These are phyloP conservation scores for Trissolcus brochymenae DNA, from an alignment of 2,888 invertebrate genomes.

Conservation along the genomic window DNA sequence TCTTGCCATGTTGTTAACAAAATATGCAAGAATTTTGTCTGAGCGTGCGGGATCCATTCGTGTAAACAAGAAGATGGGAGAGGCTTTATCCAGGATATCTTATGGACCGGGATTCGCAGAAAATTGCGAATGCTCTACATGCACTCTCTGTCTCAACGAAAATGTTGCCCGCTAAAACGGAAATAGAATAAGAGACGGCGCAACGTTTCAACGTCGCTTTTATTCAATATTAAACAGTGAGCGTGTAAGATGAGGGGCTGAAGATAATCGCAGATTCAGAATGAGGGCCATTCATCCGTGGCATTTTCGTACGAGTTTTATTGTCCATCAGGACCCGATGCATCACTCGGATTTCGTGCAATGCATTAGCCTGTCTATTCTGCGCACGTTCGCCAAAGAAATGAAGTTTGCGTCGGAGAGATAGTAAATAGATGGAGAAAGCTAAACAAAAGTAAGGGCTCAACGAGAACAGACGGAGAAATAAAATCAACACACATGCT, in stretches of 20 bases:
- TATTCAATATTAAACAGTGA: slow-evolving; percentile 44
- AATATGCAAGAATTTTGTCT: slow-evolving; percentile 51
- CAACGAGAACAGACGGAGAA: slow-evolving; percentile 16
- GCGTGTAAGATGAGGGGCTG: slow-evolving; percentile 26
- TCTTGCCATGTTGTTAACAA: slow-evolving; percentile 45
- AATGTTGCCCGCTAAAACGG: slow-evolving; percentile 25
- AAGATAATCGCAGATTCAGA: slow-evolving; percentile 29
- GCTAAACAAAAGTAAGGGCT: slow-evolving; percentile 32
- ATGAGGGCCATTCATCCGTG: slow-evolving; percentile 32
- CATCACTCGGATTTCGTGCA: slow-evolving; percentile 50
- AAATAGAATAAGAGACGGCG: slow-evolving; percentile 40
- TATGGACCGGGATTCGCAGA: slow-evolving; percentile 23
- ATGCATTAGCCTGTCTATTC: slow-evolving; percentile 53
- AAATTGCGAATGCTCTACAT: slow-evolving; percentile 35
- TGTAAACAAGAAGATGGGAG: slow-evolving; percentile 11
- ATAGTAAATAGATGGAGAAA: slow-evolving; percentile 52
- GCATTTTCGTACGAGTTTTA: slow-evolving; percentile 41
- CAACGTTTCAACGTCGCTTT: slow-evolving; percentile 24
- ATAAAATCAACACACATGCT: slow-evolving; percentile 9
- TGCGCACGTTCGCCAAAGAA: slow-evolving; percentile 53
- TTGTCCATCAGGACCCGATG: slow-evolving; percentile 42
- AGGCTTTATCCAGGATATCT: slow-evolving; percentile 34
- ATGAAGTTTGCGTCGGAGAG: slow-evolving; percentile 55
- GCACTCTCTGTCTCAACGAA: slow-evolving; percentile 29
- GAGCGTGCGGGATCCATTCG: slow-evolving; percentile 14